Evolutionary conservation across 1,140 invertebrate species (phyloP), one percentile per base, ranked within the genome.

Genomic region (Anthonomus grandis): DNA sequence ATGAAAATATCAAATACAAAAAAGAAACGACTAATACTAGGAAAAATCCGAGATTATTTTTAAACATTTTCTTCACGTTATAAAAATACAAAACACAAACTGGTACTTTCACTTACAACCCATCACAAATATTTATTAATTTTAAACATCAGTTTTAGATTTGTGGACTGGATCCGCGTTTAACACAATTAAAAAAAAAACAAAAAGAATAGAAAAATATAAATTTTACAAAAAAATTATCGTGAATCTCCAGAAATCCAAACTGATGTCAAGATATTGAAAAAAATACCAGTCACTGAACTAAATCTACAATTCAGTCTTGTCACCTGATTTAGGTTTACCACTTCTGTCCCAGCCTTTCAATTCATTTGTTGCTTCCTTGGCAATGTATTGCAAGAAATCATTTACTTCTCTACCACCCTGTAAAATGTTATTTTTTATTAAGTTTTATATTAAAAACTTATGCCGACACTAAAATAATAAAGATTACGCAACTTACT

Each of bases 351-450:
- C 90, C 72, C 80, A 98, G 46, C 87, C 86, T 62, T 90, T 92
- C 55, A 99, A 82, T 69, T 93, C 91, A 49, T 86, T 79, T 22
- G 92, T 93, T 0, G 95, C 83, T 62, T 98, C 88, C 72, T 95
- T 89, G 23, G 96, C 87, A 67, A 99, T 89, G 76, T 95, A 99
- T 70, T 96, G 95, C 39, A 99, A 72, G 74, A 99, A 98, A 69
- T 98, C 96, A 48, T 97, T 86, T 0, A 97, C 74, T 64, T 95
- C 91, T 56, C 97, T 88, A 6, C 94, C 96, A 70, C 94, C 93
- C 79, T 89, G 73, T 0, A 79, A 78, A 8, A 34, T 27, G n/a
- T n/a, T n/a, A n/a, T n/a, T n/a, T n/a, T n/a, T n/a, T n/a, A n/a
- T n/a, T n/a, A n/a, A n/a, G n/a, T n/a, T n/a, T n/a, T n/a, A n/a